Evolutionary conservation across 2,113 vertebrate genomes (phyloP), one percentile per base, ranked within the genome.

Genomic region (Serilophus lunatus): DNA sequence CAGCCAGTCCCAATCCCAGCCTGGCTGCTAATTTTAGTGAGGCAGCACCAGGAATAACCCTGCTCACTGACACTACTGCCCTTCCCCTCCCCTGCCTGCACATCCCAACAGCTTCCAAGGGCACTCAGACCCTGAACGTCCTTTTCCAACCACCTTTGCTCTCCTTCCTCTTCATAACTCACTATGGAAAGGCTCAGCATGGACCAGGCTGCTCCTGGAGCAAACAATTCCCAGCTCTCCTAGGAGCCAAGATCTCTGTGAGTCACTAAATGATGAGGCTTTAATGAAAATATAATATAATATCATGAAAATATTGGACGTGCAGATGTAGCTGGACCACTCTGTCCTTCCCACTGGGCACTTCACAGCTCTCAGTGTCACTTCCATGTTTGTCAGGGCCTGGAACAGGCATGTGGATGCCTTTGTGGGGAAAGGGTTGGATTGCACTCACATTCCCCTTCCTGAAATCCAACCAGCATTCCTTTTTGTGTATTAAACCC

Each of bases 221-320:
- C 3, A 29, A 5, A 20, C 26, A 63, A 3, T 42, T 50, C 63
- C 82, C 90, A 61, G 47, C 44, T 35, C 77, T 78, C 42, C 42
- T 31, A 53, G 69, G 60, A 59, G 2, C 22, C 14, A 14, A 31
- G 22, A 45, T 22, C 42, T 44, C 59, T 63, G 81, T 0, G 2
- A 71, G 61, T 4, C 22, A 16, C 35, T 18, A 3, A 26, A 45
- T 19, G 1, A 4, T 3, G 56, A 61, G 61, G 70, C 31, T 86
- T 60, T 26, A 64, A 19, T 31, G n/a, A n/a, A n/a, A n/a, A n/a
- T n/a, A n/a, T n/a, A n/a, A n/a, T n/a, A n/a, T n/a, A n/a, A n/a
- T n/a, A n/a, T n/a, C n/a, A n/a, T n/a, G n/a, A n/a, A n/a, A 91
- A 9, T 4, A 10, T 0, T 3, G 12, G 33, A 25, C 51, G 40